Evolutionary conservation across 2,888 invertebrate species (phyloP).

Genomic region (Dasysyrphus tricinctus): DNA sequence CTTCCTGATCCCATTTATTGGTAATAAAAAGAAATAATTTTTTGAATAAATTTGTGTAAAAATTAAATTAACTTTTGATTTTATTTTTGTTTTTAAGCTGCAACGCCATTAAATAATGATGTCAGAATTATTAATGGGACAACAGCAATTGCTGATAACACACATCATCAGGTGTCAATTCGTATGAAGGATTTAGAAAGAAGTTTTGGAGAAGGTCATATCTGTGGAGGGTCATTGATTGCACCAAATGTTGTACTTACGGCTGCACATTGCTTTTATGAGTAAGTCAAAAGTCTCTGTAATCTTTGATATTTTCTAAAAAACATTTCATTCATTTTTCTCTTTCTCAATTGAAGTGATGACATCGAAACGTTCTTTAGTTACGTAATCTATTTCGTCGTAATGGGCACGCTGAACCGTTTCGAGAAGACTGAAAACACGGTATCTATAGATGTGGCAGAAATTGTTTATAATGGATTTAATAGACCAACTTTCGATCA

Average conservation of each 20-base stretch:
- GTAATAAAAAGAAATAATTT: not conserved
- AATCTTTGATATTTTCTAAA: not conserved
- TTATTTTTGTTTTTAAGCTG: not conserved
- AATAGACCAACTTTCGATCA: conserved; percentile 77
- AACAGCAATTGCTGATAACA: conserved; percentile 76
- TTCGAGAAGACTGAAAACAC: conserved; percentile 77
- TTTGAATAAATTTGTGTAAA: not conserved
- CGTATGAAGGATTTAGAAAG: conserved; percentile 76
- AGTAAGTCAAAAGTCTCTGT: conserved; percentile 77
- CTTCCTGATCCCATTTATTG: conserved; percentile 6
- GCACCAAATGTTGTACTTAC: conserved; percentile 78
- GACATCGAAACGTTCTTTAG: not conserved
- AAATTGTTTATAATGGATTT: conserved; percentile 76
- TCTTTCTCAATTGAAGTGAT: not conserved
- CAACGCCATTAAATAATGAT: not conserved
- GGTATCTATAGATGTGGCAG: conserved; percentile 77
- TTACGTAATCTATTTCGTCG: conserved; percentile 78
- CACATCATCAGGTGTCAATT: conserved; percentile 80
- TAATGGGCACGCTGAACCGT: conserved; percentile 81
- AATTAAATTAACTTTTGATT: too few species aligned
- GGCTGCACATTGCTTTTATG: conserved; percentile 82
- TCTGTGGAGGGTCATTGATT: conserved; percentile 81
- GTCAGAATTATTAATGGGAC: conserved; percentile 79
- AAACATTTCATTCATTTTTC: not conserved
- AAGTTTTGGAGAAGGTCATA: conserved; percentile 80